Evolutionary conservation across 1,140 invertebrate species (phyloP).

Genomic region (Liolophura sinensis): DNA sequence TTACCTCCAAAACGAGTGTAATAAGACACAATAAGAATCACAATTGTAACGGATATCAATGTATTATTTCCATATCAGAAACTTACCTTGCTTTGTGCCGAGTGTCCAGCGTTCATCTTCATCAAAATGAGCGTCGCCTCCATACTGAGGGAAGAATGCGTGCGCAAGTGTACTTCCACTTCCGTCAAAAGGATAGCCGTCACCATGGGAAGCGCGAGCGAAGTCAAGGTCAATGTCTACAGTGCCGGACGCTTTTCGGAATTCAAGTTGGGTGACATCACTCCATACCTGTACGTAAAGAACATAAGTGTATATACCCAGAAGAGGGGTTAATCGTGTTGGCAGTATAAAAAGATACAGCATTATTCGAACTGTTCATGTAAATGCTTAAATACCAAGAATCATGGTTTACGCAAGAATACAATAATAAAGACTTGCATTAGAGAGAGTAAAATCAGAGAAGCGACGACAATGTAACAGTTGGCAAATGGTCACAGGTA

Average conservation of each 20-base stretch:
- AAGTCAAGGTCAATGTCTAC: slow-evolving; percentile 51
- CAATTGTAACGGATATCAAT: too few relatives aligned
- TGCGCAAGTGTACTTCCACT: slow-evolving; percentile 53
- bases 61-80: background rate
- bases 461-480: too few relatives aligned
- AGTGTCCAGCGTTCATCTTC: slow-evolving; percentile 49
- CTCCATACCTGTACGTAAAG: slow-evolving; percentile 54
- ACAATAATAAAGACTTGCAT: too few relatives aligned
- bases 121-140: slow-evolving; percentile 67
- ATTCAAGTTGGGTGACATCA: slow-evolving; percentile 45
- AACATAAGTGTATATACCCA: too few relatives aligned
- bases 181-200: slow-evolving; percentile 56
- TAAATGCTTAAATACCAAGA: too few relatives aligned
- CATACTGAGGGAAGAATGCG: slow-evolving; percentile 70
- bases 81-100: slow-evolving; percentile 32
- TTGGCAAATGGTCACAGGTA: too few relatives aligned
- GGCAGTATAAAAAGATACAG: too few relatives aligned
- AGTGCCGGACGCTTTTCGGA: slow-evolving; percentile 24
- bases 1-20: too few relatives aligned
- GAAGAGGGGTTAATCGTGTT: slow-evolving; percentile 9
- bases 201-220: slow-evolving; percentile 39
- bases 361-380: too few relatives aligned
- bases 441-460: too few relatives aligned
- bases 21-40: too few relatives aligned
- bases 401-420: too few relatives aligned